These are phyloP conservation scores for Drosophila nannoptera DNA, from an alignment of 1,140 invertebrate genomes.

Conservation along the genomic window DNA sequence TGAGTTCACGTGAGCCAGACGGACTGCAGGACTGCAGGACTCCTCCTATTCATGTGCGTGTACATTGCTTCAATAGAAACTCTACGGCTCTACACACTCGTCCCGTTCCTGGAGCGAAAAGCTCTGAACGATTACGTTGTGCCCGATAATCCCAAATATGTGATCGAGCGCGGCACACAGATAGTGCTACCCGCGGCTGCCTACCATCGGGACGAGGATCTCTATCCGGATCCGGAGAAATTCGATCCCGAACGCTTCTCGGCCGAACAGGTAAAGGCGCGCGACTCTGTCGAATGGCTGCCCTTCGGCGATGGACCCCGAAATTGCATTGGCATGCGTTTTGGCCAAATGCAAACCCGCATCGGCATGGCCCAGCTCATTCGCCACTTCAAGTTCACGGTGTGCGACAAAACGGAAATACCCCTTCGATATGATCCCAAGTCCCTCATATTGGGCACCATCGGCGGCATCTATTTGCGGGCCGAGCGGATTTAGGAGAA, in stretches of 20 bases:
- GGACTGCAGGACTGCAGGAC: background rate
- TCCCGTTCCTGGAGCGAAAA: slow-evolving; percentile 81
- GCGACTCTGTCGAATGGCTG: slow-evolving; percentile 80
- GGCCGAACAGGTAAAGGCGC: slow-evolving; percentile 79
- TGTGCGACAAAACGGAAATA: slow-evolving; percentile 59
- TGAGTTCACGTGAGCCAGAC: slow-evolving; percentile 39
- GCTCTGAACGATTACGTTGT: slow-evolving; percentile 83
- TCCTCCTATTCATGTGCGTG: slow-evolving; percentile 37
- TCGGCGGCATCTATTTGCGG: slow-evolving; percentile 45
- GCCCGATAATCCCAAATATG: slow-evolving; percentile 81
- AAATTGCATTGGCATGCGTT: slow-evolving; percentile 80
- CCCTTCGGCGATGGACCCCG: slow-evolving; percentile 84
- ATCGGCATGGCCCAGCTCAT: slow-evolving; percentile 78
- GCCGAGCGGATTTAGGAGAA: slow-evolving; percentile 29
- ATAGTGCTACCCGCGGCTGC: slow-evolving; percentile 82
- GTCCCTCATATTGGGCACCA: slow-evolving; percentile 45
- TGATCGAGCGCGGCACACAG: slow-evolving; percentile 82
- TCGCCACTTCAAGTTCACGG: slow-evolving; percentile 64
- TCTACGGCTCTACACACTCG: slow-evolving; percentile 83
- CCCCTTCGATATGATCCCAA: slow-evolving; percentile 47
- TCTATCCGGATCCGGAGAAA: slow-evolving; percentile 81
- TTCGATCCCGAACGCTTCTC: slow-evolving; percentile 82
- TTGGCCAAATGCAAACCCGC: slow-evolving; percentile 79
- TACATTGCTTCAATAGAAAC: slow-evolving; percentile 80
- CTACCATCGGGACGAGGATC: slow-evolving; percentile 81